Percentiles rank a stretch among this genome's conserved stretches.
These are phyloP conservation scores for Nephrotoma flavescens DNA, from an alignment of 2,888 invertebrate genomes.

Conservation along the genomic window DNA sequence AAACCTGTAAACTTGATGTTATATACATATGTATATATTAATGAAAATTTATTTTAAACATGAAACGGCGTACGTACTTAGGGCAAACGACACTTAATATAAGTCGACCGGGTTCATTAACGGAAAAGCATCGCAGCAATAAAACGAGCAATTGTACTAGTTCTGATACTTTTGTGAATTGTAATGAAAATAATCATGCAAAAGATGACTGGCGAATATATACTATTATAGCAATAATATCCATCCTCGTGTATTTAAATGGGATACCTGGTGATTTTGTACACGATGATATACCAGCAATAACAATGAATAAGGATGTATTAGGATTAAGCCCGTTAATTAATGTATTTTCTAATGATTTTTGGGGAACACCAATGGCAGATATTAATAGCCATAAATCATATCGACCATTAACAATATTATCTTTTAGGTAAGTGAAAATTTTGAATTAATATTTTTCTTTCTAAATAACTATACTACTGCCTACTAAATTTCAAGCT, in stretches of 20 bases:
- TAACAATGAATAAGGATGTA: conserved; percentile 69
- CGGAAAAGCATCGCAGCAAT: background rate
- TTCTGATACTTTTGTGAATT: background rate
- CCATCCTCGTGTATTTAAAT: conserved; percentile 55
- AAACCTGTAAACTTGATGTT: too few relatives aligned
- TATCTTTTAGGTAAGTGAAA: conserved; percentile 64
- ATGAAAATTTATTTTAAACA: background rate
- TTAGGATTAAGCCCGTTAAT: conserved; percentile 46
- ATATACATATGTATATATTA: too few relatives aligned
- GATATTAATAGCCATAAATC: conserved; percentile 73
- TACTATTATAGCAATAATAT: conserved; percentile 46
- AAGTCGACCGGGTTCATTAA: background rate
- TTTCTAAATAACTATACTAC: background rate
- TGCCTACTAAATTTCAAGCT: background rate
- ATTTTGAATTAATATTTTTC: background rate
- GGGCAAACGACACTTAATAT: background rate
- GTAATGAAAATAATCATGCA: background rate
- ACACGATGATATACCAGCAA: conserved; percentile 77
- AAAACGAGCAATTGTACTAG: background rate
- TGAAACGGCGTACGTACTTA: background rate
- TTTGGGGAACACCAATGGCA: conserved; percentile 84
- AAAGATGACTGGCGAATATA: conserved; percentile 42
- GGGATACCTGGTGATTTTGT: conserved; percentile 69
- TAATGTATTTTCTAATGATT: conserved; percentile 60
- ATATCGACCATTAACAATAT: conserved; percentile 67